Conservation (phyloP, 2,797 vertebrate genomes). For the Tapera naevia region DNA sequence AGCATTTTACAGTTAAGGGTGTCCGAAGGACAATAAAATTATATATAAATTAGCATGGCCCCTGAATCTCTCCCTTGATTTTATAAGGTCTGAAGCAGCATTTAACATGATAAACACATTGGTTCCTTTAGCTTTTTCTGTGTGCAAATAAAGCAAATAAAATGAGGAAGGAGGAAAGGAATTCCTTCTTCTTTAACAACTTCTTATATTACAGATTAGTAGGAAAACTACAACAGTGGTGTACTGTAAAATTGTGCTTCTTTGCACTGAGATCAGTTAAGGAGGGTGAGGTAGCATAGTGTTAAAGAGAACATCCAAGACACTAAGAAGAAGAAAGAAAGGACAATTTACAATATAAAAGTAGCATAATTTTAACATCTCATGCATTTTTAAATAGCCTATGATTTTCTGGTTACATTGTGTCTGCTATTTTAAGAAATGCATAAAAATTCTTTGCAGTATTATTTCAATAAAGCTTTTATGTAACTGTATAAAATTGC, state of each 20-base stretch:
- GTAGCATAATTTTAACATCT: constrained; percentile 14
- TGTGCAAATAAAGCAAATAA: constrained; percentile 3
- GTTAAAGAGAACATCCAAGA: background rate
- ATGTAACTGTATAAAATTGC: constrained; percentile 50
- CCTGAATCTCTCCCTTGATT: background rate
- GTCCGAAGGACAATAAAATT: background rate
- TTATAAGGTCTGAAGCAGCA: background rate
- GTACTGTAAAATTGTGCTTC: background rate
- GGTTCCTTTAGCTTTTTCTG: background rate
- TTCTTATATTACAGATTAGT: background rate
- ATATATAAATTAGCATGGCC: background rate
- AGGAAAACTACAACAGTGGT: background rate
- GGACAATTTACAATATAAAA: constrained; percentile 16
- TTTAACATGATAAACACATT: background rate
- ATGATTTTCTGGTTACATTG: constrained; percentile 25
- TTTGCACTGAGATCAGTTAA: background rate
- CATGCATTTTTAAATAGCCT: constrained; percentile 43
- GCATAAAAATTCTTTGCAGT: constrained; percentile 4
- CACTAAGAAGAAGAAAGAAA: background rate
- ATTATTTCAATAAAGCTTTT: constrained; percentile 50
- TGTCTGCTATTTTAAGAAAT: constrained; percentile 51
- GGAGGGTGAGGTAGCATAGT: background rate
- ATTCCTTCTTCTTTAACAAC: background rate
- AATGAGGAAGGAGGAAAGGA: background rate
- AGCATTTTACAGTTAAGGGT: background rate